phyloP scores from a whole-genome alignment of 2,888 invertebrate genomes.

The Aradus depressus region DNA sequence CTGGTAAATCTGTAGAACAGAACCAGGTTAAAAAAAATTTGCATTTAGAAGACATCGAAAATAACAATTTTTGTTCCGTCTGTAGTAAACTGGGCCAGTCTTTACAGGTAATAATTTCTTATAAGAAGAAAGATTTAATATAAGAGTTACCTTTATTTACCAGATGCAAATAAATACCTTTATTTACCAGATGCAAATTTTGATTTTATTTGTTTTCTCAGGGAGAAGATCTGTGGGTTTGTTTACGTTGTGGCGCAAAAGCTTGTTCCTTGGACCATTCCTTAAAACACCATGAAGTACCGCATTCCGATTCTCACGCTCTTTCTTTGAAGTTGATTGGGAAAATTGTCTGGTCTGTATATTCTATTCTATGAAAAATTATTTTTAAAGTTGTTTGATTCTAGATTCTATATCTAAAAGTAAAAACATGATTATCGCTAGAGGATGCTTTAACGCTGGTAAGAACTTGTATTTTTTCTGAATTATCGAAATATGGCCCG shows the following conservation, averaged over 20 bases:
- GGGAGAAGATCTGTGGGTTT: slow-evolving; percentile 50
- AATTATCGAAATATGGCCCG: too few species aligned
- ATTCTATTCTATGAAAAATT: too few species aligned
- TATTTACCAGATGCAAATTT: background rate
- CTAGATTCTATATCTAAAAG: too few species aligned
- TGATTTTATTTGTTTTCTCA: slow-evolving; percentile 17
- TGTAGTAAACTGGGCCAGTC: slow-evolving; percentile 9
- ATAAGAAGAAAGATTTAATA: background rate
- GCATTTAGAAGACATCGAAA: slow-evolving; percentile 9
- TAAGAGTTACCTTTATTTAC: background rate
- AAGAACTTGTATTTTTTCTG: too few species aligned
- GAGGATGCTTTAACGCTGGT: too few species aligned
- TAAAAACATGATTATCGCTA: too few species aligned
- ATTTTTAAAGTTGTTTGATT: too few species aligned
- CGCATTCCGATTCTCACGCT: slow-evolving; percentile 64
- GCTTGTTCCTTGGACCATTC: slow-evolving; percentile 68
- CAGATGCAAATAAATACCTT: background rate
- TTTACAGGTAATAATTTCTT: slow-evolving; percentile 4
- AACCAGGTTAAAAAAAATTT: slow-evolving; percentile 11
- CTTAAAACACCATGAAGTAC: slow-evolving; percentile 58
- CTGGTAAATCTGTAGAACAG: slow-evolving; percentile 9
- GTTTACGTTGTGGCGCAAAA: slow-evolving; percentile 67
- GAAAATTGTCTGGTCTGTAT: slow-evolving; percentile 52
- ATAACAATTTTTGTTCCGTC: slow-evolving; percentile 10
- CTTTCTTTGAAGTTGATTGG: slow-evolving; percentile 58